Evolutionary conservation across 2,797 vertebrate species (phyloP).

Genomic region (Eulemur mongoz): DNA sequence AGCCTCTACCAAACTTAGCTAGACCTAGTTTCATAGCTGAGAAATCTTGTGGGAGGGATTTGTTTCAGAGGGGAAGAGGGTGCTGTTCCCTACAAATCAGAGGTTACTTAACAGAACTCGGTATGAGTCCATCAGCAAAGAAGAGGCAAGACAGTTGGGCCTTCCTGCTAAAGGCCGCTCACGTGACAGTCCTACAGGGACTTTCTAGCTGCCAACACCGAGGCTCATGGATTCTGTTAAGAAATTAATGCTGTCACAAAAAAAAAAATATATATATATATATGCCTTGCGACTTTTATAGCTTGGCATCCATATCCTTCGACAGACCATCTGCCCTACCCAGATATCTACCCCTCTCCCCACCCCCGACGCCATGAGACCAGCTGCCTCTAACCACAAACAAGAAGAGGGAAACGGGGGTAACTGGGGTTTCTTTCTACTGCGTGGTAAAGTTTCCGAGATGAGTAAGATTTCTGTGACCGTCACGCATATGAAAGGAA

Average conservation of each 20-base stretch:
- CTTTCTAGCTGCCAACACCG: not conserved
- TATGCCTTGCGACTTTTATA: not conserved
- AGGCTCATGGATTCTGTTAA: not conserved
- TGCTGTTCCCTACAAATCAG: not conserved
- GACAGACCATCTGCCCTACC: conserved; percentile 24
- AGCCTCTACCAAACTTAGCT: not conserved
- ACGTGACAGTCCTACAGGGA: not conserved
- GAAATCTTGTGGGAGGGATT: not conserved
- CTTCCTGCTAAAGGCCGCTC: not conserved
- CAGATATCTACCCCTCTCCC: not conserved
- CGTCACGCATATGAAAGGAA: not conserved
- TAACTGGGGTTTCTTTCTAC: not conserved
- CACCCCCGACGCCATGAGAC: not conserved
- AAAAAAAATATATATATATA: not conserved
- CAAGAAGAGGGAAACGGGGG: not conserved
- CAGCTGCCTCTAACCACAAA: not conserved
- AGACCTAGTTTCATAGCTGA: not conserved
- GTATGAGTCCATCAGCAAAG: not conserved
- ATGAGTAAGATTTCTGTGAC: not conserved
- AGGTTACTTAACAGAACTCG: not conserved
- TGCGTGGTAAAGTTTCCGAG: not conserved
- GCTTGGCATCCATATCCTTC: not conserved
- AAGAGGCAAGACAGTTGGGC: not conserved
- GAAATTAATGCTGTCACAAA: conserved; percentile 34
- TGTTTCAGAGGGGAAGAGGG: not conserved